These are phyloP conservation scores for Mesitornis unicolor DNA, from an alignment of 2,113 vertebrate genomes.

Conservation along the genomic window DNA sequence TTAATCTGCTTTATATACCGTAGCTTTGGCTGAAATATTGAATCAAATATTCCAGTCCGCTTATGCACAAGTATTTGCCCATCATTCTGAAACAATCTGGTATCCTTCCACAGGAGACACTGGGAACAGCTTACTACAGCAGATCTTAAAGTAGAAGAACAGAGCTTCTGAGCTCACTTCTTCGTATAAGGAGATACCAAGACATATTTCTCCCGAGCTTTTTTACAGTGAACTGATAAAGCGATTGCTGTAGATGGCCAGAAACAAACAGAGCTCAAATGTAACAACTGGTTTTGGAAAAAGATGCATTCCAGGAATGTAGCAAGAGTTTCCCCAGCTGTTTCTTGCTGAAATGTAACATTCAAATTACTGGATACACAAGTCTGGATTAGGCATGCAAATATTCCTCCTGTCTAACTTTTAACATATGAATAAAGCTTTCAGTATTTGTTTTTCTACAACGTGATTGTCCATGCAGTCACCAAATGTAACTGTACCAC, in stretches of 20 bases:
- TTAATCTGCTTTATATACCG: background rate
- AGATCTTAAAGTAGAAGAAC: background rate
- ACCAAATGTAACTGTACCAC: background rate
- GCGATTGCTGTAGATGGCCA: background rate
- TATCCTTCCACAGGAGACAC: background rate
- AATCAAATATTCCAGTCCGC: background rate
- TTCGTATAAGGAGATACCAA: background rate
- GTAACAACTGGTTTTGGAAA: background rate
- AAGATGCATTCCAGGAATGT: background rate
- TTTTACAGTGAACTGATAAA: background rate
- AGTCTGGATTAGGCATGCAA: background rate
- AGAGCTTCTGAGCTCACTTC: background rate
- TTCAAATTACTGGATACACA: background rate
- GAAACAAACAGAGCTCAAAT: background rate
- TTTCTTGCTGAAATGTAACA: background rate
- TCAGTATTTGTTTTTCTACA: background rate
- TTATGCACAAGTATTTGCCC: background rate
- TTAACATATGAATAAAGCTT: background rate
- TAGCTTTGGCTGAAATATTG: background rate
- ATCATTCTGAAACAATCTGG: background rate
- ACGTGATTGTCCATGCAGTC: background rate
- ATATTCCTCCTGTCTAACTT: background rate
- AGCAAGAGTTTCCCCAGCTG: background rate
- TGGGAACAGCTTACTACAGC: background rate
- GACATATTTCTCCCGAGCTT: background rate